Base-by-base conservation (phyloP, 2,797 vertebrate species). In the Heliangelus exortis region DNA sequence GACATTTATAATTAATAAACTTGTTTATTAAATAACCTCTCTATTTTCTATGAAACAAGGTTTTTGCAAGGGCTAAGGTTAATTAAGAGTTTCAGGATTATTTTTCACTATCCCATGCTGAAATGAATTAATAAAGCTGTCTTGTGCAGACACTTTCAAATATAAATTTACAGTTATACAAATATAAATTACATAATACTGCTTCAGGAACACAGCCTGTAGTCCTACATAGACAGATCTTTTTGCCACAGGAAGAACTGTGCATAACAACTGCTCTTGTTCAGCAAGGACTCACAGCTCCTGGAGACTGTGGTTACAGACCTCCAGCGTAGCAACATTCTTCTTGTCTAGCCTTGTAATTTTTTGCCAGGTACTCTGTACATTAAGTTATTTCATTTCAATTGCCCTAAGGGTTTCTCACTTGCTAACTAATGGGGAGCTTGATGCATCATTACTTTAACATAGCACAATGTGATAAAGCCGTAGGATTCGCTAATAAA, bases 391-490 rank as follows among this genome's bases (percentile, higher is more conserved):
- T 85, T 92, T 96, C 73, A 95, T 96, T 95, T 87, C 72, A 62
- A 41, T 76, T 75, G 81, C 79, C 87, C 80, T 85, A 59, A 92
- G 91, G 95, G 89, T 82, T 96, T 91, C 90, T 90, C 93, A 54
- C 90, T 91, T 65, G 21, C 83, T 87, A 92, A 84, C 89, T 94
- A 89, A 96, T 88, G 85, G 61, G 90, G 90, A 97, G 92, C 85
- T 96, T 91, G 93, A 96, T 92, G 91, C 91, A 86, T 93, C 80
- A 90, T 94, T 93, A 89, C 88, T 86, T 95, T 65, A 93, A 80
- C 59, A 83, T 21, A 91, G 72, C 77, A 67, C 74, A 65, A 55
- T 72, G 76, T 89, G 86, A 90, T 94, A 96, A 96, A 96, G 48
- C 91, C 81, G 63, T 15, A 74, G 78, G 75, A 86, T 79, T 81